Percentiles rank a stretch among this genome's conserved stretches.
These are phyloP conservation scores for Morinoia aosen DNA, from an alignment of 2,888 invertebrate genomes.

Conservation along the genomic window DNA sequence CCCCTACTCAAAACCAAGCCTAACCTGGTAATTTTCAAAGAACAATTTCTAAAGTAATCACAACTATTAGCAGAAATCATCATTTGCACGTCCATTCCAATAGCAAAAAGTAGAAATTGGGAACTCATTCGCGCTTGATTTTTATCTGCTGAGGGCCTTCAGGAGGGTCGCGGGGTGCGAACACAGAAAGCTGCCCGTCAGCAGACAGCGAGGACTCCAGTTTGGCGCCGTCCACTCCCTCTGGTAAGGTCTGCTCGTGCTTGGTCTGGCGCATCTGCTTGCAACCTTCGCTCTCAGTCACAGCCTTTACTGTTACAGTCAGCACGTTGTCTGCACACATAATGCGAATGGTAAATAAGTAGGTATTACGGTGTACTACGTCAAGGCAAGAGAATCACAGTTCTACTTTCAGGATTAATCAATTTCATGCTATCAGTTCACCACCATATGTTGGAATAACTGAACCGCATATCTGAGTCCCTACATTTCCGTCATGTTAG, in stretches of 20 bases:
- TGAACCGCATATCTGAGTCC: too few species aligned
- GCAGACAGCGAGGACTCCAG: constrained; percentile 59
- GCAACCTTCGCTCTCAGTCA: constrained; percentile 53
- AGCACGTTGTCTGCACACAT: constrained; percentile 54
- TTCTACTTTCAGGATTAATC: neutral
- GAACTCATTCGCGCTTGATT: constrained; percentile 56
- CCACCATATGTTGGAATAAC: neutral
- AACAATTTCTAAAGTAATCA: neutral
- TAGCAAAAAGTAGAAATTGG: neutral
- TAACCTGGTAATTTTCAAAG: too few species aligned
- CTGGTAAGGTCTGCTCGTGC: constrained; percentile 56
- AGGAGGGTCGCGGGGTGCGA: constrained; percentile 55
- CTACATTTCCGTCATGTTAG: too few species aligned
- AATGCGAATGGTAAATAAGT: neutral
- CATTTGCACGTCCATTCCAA: neutral
- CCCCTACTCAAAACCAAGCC: too few species aligned
- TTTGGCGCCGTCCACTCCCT: constrained; percentile 56
- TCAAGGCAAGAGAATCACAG: neutral
- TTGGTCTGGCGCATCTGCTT: constrained; percentile 44
- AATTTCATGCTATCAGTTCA: too few species aligned
- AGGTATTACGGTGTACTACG: neutral
- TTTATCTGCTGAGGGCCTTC: constrained; percentile 58
- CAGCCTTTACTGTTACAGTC: constrained; percentile 52
- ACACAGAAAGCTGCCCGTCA: constrained; percentile 59
- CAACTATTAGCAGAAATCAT: neutral